phyloP scores from a whole-genome alignment of 1,140 invertebrate species.

The Heliothis virescens region DNA sequence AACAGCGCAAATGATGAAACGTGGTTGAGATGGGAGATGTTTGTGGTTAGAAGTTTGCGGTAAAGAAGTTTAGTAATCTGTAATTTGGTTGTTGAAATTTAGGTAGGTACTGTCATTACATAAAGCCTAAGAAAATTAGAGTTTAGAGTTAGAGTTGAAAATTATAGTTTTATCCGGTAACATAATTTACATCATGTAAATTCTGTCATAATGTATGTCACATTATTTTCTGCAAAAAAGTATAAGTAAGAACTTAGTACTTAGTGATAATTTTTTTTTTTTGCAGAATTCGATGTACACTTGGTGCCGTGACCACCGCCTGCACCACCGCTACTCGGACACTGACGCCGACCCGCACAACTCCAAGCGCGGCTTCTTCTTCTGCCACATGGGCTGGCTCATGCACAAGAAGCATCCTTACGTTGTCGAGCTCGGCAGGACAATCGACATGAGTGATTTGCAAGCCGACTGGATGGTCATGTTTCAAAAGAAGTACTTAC shows the following conservation, averaged over 20 bases:
- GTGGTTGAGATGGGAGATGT: too few relatives aligned
- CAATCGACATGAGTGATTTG: constrained; percentile 91
- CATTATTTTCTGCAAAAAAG: too few relatives aligned
- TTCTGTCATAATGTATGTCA: too few relatives aligned
- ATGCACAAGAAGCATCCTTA: too few relatives aligned
- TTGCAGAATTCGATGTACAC: constrained; percentile 79
- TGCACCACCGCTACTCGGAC: constrained; percentile 90
- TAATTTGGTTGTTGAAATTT: not conserved
- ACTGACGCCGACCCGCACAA: constrained; percentile 90
- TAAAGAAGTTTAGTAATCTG: not conserved
- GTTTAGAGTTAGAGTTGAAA: too few relatives aligned
- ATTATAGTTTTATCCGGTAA: too few relatives aligned
- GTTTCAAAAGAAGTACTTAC: constrained; percentile 89
- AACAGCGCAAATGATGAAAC: constrained; percentile 2
- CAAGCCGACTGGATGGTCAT: constrained; percentile 90
- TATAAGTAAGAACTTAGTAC: too few relatives aligned
- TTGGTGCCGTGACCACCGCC: constrained; percentile 88
- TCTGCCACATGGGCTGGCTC: too few relatives aligned
- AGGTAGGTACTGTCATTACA: too few relatives aligned
- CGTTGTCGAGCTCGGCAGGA: constrained; percentile 85
- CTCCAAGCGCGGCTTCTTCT: too few relatives aligned
- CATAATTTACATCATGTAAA: too few relatives aligned
- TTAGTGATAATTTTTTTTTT: not conserved
- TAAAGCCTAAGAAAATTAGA: too few relatives aligned
- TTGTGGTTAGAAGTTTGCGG: not conserved